phyloP scores from a whole-genome alignment of 2,888 invertebrate genomes.

The Agonopterix heracliana region DNA sequence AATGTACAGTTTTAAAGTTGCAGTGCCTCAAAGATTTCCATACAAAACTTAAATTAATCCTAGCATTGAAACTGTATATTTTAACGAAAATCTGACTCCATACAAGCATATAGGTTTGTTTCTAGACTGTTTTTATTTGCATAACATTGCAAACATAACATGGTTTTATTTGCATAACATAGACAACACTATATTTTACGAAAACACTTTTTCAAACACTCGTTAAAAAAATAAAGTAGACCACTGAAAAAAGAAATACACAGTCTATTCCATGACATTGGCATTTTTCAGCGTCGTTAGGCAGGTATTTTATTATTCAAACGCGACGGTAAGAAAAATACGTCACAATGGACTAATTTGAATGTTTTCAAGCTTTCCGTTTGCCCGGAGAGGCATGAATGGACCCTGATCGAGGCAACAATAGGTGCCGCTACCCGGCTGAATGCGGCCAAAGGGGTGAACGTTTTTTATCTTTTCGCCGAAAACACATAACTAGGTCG shows the following conservation, averaged over 20 bases:
- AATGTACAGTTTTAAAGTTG: no score
- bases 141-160: no score
- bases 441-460: constrained; percentile 44
- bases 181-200: no score
- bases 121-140: no score
- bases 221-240: no score
- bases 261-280: constrained; percentile 30
- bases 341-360: constrained; percentile 65
- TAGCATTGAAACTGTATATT: no score
- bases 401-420: constrained; percentile 54
- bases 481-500: constrained; percentile 55
- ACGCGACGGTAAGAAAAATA: constrained; percentile 48
- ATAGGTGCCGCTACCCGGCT: constrained; percentile 39
- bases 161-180: no score
- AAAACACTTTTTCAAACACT: no score
- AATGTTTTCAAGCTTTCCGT: constrained; percentile 57
- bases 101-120: no score
- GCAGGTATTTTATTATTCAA: constrained; percentile 34
- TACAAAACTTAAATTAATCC: no score
- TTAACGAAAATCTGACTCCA: no score
- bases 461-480: constrained; percentile 45
- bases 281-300: constrained; percentile 32
- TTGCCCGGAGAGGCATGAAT: constrained; percentile 53
- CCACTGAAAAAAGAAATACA: background rate
- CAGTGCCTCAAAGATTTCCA: no score